phyloP scores from a whole-genome alignment of 2,888 invertebrate genomes.

The Pristionchus entomophagus region DNA sequence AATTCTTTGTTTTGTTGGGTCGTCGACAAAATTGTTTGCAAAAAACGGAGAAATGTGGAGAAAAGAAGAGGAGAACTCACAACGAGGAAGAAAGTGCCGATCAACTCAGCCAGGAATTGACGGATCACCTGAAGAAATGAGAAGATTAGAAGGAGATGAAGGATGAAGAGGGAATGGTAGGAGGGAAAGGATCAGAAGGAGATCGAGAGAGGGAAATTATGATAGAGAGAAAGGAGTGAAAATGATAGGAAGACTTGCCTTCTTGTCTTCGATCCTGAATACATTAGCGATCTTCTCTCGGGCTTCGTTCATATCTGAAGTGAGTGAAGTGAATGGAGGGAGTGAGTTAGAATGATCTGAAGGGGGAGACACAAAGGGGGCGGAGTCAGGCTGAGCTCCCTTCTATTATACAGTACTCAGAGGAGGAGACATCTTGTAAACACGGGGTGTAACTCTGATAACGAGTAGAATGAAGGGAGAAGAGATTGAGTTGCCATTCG shows the following conservation, averaged over 20 bases:
- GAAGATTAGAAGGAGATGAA: background rate
- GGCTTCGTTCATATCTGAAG: conserved; percentile 49
- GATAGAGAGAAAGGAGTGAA: background rate
- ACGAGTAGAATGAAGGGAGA: background rate
- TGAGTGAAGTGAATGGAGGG: conserved; percentile 1
- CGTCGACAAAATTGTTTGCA: too few species aligned
- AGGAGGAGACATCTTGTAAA: conserved; percentile 22
- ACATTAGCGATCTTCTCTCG: conserved; percentile 59
- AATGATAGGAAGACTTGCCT: conserved; percentile 42
- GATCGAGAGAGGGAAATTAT: background rate
- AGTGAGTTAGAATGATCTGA: conserved; percentile 7
- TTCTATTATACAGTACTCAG: conserved; percentile 19
- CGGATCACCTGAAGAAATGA: conserved; percentile 52
- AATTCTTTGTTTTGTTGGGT: too few species aligned
- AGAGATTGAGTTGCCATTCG: background rate
- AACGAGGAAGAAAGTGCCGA: conserved; percentile 73
- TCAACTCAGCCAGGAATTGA: conserved; percentile 71
- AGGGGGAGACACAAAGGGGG: background rate
- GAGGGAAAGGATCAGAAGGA: background rate
- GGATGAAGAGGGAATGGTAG: background rate
- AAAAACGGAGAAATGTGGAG: background rate
- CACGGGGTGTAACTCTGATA: conserved; percentile 24
- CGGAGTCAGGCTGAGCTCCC: conserved; percentile 4
- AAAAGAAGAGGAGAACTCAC: conserved; percentile 48
- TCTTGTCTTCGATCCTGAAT: conserved; percentile 63